Evolutionary conservation across 2,888 invertebrate genomes (phyloP), one percentile per base, ranked within the genome.

Genomic region (Zaprionus lineosus): DNA sequence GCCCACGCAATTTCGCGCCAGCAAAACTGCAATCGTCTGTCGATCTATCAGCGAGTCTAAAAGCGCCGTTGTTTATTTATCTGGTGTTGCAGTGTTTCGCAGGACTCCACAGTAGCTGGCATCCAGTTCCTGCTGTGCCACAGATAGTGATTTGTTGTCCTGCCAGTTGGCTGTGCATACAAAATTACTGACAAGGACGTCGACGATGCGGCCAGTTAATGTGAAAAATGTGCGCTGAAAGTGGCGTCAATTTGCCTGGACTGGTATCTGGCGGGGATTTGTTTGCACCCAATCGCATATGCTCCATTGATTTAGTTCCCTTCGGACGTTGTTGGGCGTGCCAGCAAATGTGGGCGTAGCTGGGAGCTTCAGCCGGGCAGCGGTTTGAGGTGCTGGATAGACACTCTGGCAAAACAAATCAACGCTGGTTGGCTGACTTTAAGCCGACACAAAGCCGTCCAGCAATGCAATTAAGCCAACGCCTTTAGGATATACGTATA

Each of bases 391-490:
- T 6, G 21, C 9, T 18, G 41, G 52, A 9, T 39, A 14, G 69
- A 31, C 40, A 34, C 28, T n/a, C n/a, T 50, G 48, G 55, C 43
- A 51, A 76, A 76, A 73, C 81, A 77, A 77, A 81, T 77, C 84
- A 74, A 44, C 67, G 58, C 47, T 26, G 50, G 39, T 36, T 48
- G 62, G 62, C 52, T 56, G 61, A 78, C 75, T 82, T 63, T 65
- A 84, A 84, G 84, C 84, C 83, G 79, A 78, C 78, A 61, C 56
- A 74, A 84, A 84, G 79, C 83, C 56, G 72, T 71, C 74, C 60
- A 66, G 70, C 58, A 84, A 84, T 77, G 82, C 84, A 77, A 84
- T 77, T 77, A 77, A 64, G 60, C 70, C 44, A 55, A 67, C 61
- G 61, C 69, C 55, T 56, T 36, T 18, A 18, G 34, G 21, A 56